Conservation (phyloP, 1,140 invertebrate genomes). For the Carposina sasakii region DNA sequence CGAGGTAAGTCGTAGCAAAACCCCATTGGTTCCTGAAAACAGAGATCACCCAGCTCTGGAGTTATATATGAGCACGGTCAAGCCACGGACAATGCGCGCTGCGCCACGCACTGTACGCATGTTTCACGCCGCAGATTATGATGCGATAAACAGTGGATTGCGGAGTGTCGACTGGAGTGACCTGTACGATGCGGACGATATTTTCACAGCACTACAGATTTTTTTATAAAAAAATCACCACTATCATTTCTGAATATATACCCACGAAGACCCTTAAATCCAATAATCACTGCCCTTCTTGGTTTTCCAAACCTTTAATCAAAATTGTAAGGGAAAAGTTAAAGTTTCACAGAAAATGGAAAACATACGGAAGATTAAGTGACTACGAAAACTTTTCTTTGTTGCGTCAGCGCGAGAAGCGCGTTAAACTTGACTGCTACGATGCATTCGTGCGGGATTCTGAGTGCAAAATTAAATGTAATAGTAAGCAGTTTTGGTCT, state of each 20-base stretch:
- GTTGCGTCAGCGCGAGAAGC: neutral
- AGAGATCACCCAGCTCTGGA: neutral
- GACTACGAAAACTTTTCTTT: neutral
- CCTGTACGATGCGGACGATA: neutral
- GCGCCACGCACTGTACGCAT: neutral
- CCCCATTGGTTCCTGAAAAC: neutral
- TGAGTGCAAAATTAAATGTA: neutral
- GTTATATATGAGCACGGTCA: neutral
- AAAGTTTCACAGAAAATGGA: neutral
- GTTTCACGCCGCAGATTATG: neutral
- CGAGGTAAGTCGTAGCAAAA: neutral
- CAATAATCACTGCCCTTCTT: neutral
- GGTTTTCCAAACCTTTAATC: neutral
- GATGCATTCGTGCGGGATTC: neutral
- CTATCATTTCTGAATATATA: neutral
- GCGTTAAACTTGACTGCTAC: neutral
- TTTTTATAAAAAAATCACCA: neutral
- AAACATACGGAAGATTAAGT: neutral
- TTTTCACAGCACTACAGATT: neutral
- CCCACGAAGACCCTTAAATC: neutral
- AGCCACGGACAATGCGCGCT: neutral
- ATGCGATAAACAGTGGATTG: neutral
- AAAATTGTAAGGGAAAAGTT: neutral
- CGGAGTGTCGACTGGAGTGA: neutral
- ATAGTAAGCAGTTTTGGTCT: neutral